Evolutionary conservation across 2,797 vertebrate genomes (phyloP), one percentile per base, ranked within the genome.

Genomic region (Syndactyla subalaris): DNA sequence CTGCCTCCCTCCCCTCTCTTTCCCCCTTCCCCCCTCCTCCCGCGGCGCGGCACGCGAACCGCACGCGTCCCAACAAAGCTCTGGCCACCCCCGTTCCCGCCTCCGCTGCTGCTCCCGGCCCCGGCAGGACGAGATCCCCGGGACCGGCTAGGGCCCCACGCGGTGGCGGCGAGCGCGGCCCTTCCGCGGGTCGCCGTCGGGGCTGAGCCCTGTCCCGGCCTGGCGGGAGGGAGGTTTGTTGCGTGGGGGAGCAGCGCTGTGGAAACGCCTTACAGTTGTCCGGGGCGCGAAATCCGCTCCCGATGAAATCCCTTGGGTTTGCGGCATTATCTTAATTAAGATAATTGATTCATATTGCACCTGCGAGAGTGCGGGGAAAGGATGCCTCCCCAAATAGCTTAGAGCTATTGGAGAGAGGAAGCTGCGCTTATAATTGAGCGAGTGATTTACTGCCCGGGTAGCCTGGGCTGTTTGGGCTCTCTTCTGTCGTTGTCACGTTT

Each of bases 311-410:
- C 98, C 98, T 87, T 95, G 98, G 98, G 98, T 94, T 97, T 96
- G 97, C 80, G 87, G 97, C 97, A 98, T 98, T 98, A 98, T 98
- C 98, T 98, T 98, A 98, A 98, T 98, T 98, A 98, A 98, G 97
- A 97, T 98, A 98, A 98, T 98, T 98, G 98, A 98, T 98, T 98
- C 98, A 98, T 98, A 98, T 98, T 98, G 98, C 98, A 98, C 98
- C 98, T 98, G 98, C 97, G 98, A 98, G 98, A 98, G 96, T 84
- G 83, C 84, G 57, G 92, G 68, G 89, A 72, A 70, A 96, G 96
- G 97, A 97, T 95, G 95, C 94, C 89, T 96, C 92, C 95, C 97
- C 96, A 96, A 96, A 98, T 97, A 87, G 98, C 98, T 98, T 90
- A 80, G 87, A 98, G 98, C 98, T 97, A 97, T 97, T 97, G 97